A percentile compares a stretch with the other conserved stretches of the same genome.
phyloP scores from a whole-genome alignment of 2,113 vertebrate genomes.

The Thamnaconus septentrionalis region DNA sequence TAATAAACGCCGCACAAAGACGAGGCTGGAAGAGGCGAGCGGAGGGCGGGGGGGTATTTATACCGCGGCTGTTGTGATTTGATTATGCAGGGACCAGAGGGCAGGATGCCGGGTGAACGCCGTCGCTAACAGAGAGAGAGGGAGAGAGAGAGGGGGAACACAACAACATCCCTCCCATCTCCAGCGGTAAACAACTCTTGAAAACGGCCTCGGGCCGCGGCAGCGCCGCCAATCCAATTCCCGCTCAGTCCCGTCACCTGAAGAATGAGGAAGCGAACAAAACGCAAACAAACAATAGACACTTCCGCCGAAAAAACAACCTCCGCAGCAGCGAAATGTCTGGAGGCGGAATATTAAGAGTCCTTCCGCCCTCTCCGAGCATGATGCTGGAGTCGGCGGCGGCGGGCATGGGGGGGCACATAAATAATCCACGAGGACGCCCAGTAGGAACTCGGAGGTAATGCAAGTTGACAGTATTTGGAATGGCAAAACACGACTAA shows the following conservation, averaged over 20 bases:
- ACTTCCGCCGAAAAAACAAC: slow-evolving; percentile 21
- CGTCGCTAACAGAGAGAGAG: slow-evolving; percentile 45
- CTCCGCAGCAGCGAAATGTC: slow-evolving; percentile 28
- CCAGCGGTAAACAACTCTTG: slow-evolving; percentile 30
- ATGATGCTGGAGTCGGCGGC: slow-evolving; percentile 23
- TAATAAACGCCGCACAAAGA: neutral
- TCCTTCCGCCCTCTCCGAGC: slow-evolving; percentile 29
- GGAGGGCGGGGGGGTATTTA: slow-evolving; percentile 27
- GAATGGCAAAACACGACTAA: slow-evolving; percentile 55
- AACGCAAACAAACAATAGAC: slow-evolving; percentile 23
- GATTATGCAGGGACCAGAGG: slow-evolving; percentile 36
- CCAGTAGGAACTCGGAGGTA: slow-evolving; percentile 46
- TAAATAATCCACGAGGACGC: slow-evolving; percentile 50
- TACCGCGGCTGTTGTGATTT: slow-evolving; percentile 30
- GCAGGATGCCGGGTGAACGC: slow-evolving; percentile 28
- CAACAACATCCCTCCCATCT: slow-evolving; percentile 40
- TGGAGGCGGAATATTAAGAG: slow-evolving; percentile 30
- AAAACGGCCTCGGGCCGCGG: slow-evolving; percentile 23
- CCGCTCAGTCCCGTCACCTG: slow-evolving; percentile 37
- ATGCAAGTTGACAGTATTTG: slow-evolving; percentile 60
- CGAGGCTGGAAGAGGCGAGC: slow-evolving; percentile 8
- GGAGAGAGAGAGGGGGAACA: neutral
- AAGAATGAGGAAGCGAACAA: slow-evolving; percentile 44
- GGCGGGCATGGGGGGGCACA: slow-evolving; percentile 21
- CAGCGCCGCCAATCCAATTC: slow-evolving; percentile 32